Percentiles rank a stretch among this genome's conserved stretches.
Evolutionary conservation across 2,797 vertebrate genomes (phyloP).

Genomic region (Leptoclinus maculatus): DNA sequence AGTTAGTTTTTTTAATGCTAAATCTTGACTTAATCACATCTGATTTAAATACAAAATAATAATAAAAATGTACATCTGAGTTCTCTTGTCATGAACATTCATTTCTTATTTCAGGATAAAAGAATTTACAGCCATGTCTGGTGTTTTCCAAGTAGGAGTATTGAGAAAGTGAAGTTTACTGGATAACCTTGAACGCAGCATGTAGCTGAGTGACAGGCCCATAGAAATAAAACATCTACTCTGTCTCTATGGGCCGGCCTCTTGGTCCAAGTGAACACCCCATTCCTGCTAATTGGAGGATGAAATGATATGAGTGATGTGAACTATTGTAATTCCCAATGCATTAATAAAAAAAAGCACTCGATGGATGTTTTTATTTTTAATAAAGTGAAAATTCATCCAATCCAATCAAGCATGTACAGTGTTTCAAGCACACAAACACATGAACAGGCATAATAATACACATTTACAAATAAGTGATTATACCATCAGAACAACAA

Average conservation of each 20-base stretch:
- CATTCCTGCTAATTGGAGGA: constrained; percentile 20
- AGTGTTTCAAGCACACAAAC: constrained; percentile 70
- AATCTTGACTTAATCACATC: background rate
- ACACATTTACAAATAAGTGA: constrained; percentile 50
- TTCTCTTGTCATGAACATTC: background rate
- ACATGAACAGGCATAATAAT: constrained; percentile 22
- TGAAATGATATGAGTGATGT: background rate
- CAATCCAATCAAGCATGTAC: constrained; percentile 62
- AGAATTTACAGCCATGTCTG: background rate
- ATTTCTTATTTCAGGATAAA: background rate
- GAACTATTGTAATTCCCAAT: background rate
- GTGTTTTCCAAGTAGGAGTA: background rate
- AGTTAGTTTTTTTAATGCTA: background rate
- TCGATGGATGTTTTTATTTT: constrained; percentile 53
- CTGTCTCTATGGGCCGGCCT: background rate
- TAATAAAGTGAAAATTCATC: constrained; percentile 58
- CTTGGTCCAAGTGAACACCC: constrained; percentile 13
- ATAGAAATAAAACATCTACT: background rate
- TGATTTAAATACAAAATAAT: background rate
- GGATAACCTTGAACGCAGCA: constrained; percentile 62
- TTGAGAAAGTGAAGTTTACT: constrained; percentile 22
- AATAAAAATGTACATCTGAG: background rate
- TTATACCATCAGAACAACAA: constrained; percentile 41
- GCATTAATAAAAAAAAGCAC: background rate
- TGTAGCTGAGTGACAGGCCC: constrained; percentile 53